Evolutionary conservation across 2,888 invertebrate species (phyloP), one percentile per base, ranked within the genome.

Genomic region (Sminthurinus aureus): DNA sequence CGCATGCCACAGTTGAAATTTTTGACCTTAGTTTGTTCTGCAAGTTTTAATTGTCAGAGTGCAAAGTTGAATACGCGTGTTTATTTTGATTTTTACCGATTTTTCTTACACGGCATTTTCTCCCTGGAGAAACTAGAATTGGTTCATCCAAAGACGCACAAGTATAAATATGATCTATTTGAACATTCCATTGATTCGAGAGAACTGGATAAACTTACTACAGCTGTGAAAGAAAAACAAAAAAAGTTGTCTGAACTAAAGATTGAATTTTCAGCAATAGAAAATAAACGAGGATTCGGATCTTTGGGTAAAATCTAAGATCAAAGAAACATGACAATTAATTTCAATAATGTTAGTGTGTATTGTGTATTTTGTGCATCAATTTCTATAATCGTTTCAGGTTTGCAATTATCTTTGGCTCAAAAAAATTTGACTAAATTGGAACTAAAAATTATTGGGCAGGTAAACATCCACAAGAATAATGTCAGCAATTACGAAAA

Each of bases 1-100:
- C 4, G n/a, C 11, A 78, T 78, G 78, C 78, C 78, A 1, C 52
- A 51, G n/a, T 20, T 78, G 12, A 78, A 78, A 64, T 50, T 11
- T 24, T 24, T 78, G 4, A 22, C 64, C 9, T 13, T 78, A 13
- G 64, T 51, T 8, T 51, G 78, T 64, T 50, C 78, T 9, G 8
- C 78, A n/a, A 78, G 78, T 22, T 78, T 78, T 64, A 78, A 78
- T 18, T 78, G 78, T 51, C 24, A 20, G 22, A 38, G 78, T 78
- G 78, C 22, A 6, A 78, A 78, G 20, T 64, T 78, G 64, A 78
- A 78, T 78, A n/a, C 78, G 9, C 78, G 78, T 6, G 73, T 78
- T 3, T 78, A 78, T 78, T 78, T 78, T 64, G 78, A 78, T 24
- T 78, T 58, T 18, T 78, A 78, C 64, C 78, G 78, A 64, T 78